A percentile compares a stretch with the other conserved stretches of the same genome.
Conservation (phyloP, 64 coral and sea anemone genomes). For the Anthopleura sola region DNA sequence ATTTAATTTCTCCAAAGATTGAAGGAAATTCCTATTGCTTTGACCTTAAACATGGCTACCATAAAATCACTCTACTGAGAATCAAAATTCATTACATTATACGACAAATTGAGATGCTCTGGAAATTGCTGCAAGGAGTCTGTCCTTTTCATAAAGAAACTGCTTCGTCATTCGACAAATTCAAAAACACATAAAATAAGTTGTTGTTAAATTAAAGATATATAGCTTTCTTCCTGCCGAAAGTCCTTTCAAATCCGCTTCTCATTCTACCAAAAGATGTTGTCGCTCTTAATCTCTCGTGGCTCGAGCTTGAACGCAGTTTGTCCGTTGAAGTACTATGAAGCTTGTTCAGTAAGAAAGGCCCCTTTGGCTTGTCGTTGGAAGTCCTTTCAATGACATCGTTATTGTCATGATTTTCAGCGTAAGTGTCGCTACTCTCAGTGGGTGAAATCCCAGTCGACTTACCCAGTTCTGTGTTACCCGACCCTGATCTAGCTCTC, state of each 20-base stretch:
- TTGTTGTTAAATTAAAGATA: neutral
- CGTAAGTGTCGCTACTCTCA: neutral
- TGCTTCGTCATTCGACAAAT: too few relatives aligned
- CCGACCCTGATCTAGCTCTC: neutral
- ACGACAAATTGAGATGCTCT: too few relatives aligned
- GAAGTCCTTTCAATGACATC: neutral
- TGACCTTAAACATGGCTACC: too few relatives aligned
- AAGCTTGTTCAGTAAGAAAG: conserved; percentile 4
- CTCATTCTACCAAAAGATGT: conserved; percentile 22
- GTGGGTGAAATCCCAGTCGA: neutral
- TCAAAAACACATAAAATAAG: too few relatives aligned
- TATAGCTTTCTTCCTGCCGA: conserved; percentile 21
- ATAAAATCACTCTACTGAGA: too few relatives aligned
- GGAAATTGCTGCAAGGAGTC: too few relatives aligned
- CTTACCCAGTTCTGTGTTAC: neutral
- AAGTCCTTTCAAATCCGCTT: conserved; percentile 12
- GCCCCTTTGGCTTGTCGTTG: conserved; percentile 13
- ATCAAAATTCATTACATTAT: too few relatives aligned
- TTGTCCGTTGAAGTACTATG: neutral
- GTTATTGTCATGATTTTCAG: neutral
- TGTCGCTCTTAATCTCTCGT: neutral
- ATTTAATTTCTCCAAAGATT: too few relatives aligned
- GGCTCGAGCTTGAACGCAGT: neutral
- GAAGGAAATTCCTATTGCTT: too few relatives aligned
- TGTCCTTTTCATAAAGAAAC: too few relatives aligned